Evolutionary conservation across 2,113 vertebrate genomes (phyloP).

Genomic region (Ailurus styani): DNA sequence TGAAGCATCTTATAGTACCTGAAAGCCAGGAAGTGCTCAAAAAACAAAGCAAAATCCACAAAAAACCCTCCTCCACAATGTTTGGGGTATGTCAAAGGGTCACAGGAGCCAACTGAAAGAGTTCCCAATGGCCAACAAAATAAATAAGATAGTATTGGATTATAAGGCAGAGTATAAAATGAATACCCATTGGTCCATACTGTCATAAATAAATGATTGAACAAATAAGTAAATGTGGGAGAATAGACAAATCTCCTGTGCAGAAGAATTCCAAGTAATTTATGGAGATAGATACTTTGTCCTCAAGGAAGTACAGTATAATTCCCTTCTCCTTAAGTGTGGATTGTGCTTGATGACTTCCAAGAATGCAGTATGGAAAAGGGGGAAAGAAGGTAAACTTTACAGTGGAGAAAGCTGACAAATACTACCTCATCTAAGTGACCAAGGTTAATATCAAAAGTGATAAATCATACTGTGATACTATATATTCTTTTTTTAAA

Average conservation of each 20-base stretch:
- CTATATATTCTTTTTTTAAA: not conserved
- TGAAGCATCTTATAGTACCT: too few relatives aligned
- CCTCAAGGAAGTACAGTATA: not conserved
- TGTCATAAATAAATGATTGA: not conserved
- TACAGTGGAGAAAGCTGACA: not conserved
- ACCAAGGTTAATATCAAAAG: not conserved
- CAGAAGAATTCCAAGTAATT: not conserved
- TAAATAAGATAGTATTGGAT: not conserved
- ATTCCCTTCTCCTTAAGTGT: not conserved
- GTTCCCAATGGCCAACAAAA: not conserved
- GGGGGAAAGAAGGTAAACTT: not conserved
- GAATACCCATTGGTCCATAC: not conserved
- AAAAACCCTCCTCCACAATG: not conserved
- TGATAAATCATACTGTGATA: not conserved
- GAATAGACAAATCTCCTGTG: not conserved
- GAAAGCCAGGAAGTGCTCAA: too few relatives aligned
- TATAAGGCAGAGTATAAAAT: not conserved
- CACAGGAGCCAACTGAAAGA: not conserved
- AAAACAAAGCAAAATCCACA: too few relatives aligned
- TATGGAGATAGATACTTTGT: not conserved
- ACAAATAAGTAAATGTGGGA: not conserved
- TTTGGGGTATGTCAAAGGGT: not conserved
- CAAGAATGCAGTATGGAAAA: not conserved
- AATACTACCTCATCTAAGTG: not conserved
- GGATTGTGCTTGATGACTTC: not conserved